Conservation (phyloP, 1,140 invertebrate genomes). For the Gyrodactylus salaris region DNA sequence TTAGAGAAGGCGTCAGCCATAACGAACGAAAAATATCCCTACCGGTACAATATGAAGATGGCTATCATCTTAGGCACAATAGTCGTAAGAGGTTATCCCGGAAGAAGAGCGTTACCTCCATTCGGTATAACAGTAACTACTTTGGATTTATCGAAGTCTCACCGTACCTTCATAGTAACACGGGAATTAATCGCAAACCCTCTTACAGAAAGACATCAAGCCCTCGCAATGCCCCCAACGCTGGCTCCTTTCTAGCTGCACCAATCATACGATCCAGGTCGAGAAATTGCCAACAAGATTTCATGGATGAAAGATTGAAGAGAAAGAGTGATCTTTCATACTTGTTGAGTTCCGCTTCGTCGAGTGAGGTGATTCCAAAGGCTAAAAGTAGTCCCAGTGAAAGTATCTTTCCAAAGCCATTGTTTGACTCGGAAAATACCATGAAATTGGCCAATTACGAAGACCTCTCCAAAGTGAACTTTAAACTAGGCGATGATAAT, state of each 20-base stretch:
- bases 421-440: too few relatives aligned
- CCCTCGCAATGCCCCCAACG: background rate
- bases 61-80: background rate
- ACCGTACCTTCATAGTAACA: background rate
- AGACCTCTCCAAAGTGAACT: too few relatives aligned
- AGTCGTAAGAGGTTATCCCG: background rate
- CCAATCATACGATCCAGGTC: background rate
- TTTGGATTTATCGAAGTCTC: background rate
- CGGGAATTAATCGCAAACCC: background rate
- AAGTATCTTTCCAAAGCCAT: too few relatives aligned
- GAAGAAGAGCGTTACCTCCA: background rate
- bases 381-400: too few relatives aligned
- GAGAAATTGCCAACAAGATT: too few relatives aligned
- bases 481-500: too few relatives aligned
- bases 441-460: too few relatives aligned
- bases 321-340: too few relatives aligned
- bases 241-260: background rate
- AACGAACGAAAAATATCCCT: background rate
- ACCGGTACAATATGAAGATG: background rate
- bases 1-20: background rate
- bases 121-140: background rate
- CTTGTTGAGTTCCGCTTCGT: too few relatives aligned
- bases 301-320: too few relatives aligned
- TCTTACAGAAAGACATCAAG: background rate
- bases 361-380: too few relatives aligned